Conservation (phyloP, 2,888 invertebrate genomes). For the Teinopalpus imperialis region DNA sequence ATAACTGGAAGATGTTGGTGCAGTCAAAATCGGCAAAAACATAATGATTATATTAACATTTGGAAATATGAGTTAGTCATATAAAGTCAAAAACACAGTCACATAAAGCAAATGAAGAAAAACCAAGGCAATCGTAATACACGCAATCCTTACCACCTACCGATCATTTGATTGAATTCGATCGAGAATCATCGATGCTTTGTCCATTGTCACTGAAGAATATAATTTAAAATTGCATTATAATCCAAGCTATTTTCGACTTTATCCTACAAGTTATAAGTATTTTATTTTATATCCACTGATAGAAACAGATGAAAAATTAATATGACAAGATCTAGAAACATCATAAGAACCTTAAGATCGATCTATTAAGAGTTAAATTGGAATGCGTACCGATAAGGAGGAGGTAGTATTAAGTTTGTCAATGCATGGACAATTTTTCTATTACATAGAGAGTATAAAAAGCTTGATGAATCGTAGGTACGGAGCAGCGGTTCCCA, state of each 20-base stretch:
- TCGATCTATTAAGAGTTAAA: neutral
- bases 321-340: neutral
- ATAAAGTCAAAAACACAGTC: too few relatives aligned
- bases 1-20: too few relatives aligned
- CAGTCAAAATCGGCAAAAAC: too few relatives aligned
- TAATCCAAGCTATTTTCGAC: conserved; percentile 20
- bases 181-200: conserved; percentile 67
- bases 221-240: conserved; percentile 16
- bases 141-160: conserved; percentile 76
- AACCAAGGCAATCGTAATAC: too few relatives aligned
- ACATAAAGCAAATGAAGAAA: too few relatives aligned
- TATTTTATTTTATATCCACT: conserved; percentile 9
- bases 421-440: conserved; percentile 49
- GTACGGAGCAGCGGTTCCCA: conserved; percentile 62
- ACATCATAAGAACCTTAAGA: neutral
- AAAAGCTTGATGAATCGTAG: conserved; percentile 64
- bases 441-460: conserved; percentile 55
- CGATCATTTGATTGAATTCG: conserved; percentile 72
- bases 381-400: conserved; percentile 3
- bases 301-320: neutral
- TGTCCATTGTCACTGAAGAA: conserved; percentile 38
- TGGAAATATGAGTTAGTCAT: too few relatives aligned
- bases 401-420: conserved; percentile 28
- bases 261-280: neutral
- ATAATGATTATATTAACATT: too few relatives aligned